These are phyloP conservation scores for Melanargia galathea DNA, from an alignment of 2,888 invertebrate genomes.

Conservation along the genomic window DNA sequence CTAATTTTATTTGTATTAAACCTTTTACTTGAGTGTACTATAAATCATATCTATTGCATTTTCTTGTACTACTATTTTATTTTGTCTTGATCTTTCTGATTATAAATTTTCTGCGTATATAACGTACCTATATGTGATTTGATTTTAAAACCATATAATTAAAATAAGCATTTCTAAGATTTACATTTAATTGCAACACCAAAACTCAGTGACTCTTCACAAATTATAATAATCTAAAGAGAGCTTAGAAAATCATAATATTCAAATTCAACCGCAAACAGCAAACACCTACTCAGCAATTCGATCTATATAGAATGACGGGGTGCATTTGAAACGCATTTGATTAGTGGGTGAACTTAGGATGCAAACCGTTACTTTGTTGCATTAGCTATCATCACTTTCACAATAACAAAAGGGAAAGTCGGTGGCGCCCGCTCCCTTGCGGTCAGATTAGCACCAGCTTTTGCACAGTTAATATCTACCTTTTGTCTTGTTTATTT, in stretches of 20 bases:
- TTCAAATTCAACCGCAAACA: not conserved
- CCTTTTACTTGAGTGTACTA: not conserved
- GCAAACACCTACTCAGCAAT: not conserved
- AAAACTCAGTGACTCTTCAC: not conserved
- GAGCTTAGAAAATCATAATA: not conserved
- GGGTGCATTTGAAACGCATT: slow-evolving; percentile 35
- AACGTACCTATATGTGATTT: too few species aligned
- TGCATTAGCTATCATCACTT: slow-evolving; percentile 77
- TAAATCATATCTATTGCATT: not conserved
- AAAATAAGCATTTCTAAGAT: not conserved
- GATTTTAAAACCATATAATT: not conserved
- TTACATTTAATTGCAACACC: not conserved
- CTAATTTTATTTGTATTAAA: not conserved
- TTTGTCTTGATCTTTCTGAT: not conserved
- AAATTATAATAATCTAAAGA: not conserved
- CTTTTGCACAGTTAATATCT: slow-evolving; percentile 67
- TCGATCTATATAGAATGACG: slow-evolving; percentile 27
- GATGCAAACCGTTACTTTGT: slow-evolving; percentile 68
- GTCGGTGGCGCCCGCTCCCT: slow-evolving; percentile 75
- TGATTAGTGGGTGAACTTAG: slow-evolving; percentile 52
- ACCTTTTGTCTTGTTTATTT: slow-evolving; percentile 75
- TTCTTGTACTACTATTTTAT: not conserved
- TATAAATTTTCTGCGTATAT: too few species aligned
- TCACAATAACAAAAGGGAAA: slow-evolving; percentile 81
- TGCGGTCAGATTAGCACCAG: slow-evolving; percentile 75